These are phyloP conservation scores for Aplochiton taeniatus DNA, from an alignment of 2,797 vertebrate species.

Conservation along the genomic window DNA sequence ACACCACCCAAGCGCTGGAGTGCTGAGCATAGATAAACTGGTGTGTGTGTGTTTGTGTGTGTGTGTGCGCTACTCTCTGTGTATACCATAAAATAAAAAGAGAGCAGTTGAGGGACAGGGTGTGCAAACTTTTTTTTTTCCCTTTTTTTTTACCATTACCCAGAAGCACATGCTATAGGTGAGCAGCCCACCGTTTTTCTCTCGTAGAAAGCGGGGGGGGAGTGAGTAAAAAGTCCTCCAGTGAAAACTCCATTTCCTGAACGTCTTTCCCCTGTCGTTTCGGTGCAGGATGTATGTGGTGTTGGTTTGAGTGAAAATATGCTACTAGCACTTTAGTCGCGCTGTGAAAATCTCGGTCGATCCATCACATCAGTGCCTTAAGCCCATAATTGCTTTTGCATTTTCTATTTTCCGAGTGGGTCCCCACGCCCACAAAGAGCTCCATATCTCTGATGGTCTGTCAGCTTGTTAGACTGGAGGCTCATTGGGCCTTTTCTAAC, in stretches of 20 bases:
- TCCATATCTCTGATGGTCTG: slow-evolving; percentile 42
- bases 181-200: slow-evolving; percentile 38
- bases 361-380: slow-evolving; percentile 61
- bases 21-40: slow-evolving; percentile 59
- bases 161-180: not conserved
- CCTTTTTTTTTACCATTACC: slow-evolving; percentile 26
- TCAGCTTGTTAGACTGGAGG: slow-evolving; percentile 30
- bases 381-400: slow-evolving; percentile 56
- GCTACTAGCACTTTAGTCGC: slow-evolving; percentile 42
- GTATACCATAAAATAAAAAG: not conserved
- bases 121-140: slow-evolving; percentile 19
- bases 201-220: slow-evolving; percentile 16
- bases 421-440: slow-evolving; percentile 30
- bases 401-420: slow-evolving; percentile 48
- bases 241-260: slow-evolving; percentile 69
- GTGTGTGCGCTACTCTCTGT: slow-evolving; percentile 17
- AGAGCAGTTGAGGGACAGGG: no score
- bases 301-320: slow-evolving; percentile 61
- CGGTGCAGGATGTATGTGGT: slow-evolving; percentile 61
- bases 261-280: slow-evolving; percentile 55
- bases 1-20: slow-evolving; percentile 61
- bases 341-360: slow-evolving; percentile 59
- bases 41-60: slow-evolving; percentile 35
- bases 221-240: slow-evolving; percentile 48
- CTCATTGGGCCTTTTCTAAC: slow-evolving; percentile 28